Percentiles rank a stretch among this genome's conserved stretches.
These are phyloP conservation scores for Euphonia xanthogaster DNA, from an alignment of 2,797 vertebrate species.

Conservation along the genomic window DNA sequence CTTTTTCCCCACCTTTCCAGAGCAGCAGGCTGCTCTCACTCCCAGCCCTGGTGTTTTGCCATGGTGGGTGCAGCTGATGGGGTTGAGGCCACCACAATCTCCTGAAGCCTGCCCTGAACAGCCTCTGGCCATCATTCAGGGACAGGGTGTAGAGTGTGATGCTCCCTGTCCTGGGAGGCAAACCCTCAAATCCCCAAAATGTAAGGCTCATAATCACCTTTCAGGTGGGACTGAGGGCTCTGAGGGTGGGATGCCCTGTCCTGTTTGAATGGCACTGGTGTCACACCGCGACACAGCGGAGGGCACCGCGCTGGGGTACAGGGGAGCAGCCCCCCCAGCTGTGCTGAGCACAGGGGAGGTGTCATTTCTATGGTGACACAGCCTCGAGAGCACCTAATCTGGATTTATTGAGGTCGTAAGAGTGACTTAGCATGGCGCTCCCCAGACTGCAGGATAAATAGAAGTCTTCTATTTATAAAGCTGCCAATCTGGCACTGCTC, in stretches of 20 bases:
- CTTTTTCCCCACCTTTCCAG: background rate
- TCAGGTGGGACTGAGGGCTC: too few relatives aligned
- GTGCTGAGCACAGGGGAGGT: background rate
- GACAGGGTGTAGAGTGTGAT: background rate
- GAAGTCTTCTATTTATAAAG: conserved; percentile 52
- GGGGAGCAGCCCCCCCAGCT: background rate
- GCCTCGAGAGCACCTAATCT: conserved; percentile 33
- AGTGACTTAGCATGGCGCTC: background rate
- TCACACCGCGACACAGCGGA: background rate
- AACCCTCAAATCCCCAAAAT: background rate
- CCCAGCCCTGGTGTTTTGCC: background rate
- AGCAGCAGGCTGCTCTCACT: background rate
- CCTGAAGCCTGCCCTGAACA: background rate
- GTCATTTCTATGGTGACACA: background rate
- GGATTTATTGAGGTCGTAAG: conserved; percentile 51
- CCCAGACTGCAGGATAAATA: conserved; percentile 33
- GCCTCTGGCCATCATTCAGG: background rate
- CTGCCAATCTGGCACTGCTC: conserved; percentile 2
- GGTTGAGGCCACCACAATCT: accelerated
- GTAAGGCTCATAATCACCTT: background rate
- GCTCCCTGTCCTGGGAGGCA: background rate
- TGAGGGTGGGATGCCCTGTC: background rate
- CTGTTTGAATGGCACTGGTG: background rate
- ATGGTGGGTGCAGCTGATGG: accelerated
- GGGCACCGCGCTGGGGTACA: background rate